Conservation (phyloP, 2,888 invertebrate genomes). For the Calephelis perditalis region DNA sequence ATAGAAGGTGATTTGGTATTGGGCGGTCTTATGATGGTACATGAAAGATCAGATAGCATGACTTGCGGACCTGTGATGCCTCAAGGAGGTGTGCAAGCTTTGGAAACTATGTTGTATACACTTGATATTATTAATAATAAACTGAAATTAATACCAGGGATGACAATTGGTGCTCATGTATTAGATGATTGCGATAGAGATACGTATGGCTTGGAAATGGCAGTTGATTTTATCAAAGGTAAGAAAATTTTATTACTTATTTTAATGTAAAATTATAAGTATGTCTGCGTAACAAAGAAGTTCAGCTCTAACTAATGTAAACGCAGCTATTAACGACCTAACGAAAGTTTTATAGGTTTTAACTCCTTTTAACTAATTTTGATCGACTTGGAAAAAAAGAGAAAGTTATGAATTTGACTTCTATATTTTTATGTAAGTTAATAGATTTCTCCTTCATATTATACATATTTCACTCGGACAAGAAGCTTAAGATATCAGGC, state of each 20-base stretch:
- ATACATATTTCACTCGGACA: no score
- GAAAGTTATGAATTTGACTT: no score
- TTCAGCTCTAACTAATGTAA: no score
- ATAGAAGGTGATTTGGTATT: not conserved
- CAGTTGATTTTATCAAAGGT: conserved; percentile 96
- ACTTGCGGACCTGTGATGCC: conserved; percentile 92
- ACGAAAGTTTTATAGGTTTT: no score
- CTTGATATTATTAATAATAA: conserved; percentile 84
- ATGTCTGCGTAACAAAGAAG: no score
- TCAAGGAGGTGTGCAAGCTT: conserved; percentile 90
- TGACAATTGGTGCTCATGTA: conserved; percentile 89
- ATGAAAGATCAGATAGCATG: conserved; percentile 5
- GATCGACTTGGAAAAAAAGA: no score
- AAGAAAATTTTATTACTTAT: not conserved
- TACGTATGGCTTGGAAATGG: conserved; percentile 94
- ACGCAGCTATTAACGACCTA: no score
- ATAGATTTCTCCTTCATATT: no score
- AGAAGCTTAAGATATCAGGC: no score
- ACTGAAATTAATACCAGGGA: conserved; percentile 81
- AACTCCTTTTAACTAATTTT: no score
- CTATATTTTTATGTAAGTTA: no score
- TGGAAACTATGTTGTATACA: conserved; percentile 93
- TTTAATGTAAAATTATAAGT: no score
- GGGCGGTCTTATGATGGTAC: conserved; percentile 4
- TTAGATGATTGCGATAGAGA: conserved; percentile 96